Evolutionary conservation across 2,113 vertebrate species (phyloP).

Genomic region (Protobothrops mucrosquamatus): DNA sequence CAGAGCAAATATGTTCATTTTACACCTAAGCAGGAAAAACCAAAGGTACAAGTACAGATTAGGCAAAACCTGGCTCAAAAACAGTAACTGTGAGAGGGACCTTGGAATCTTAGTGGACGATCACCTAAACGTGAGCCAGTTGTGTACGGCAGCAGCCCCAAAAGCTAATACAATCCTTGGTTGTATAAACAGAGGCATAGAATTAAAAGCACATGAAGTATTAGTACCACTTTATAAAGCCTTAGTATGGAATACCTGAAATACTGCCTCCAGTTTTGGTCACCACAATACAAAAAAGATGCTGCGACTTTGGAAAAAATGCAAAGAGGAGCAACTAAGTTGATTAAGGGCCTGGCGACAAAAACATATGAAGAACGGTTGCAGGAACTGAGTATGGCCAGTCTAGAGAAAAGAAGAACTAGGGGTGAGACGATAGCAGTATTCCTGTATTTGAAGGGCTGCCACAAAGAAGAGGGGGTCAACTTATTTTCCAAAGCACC

Average conservation of each 20-base stretch:
- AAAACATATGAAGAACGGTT: not conserved
- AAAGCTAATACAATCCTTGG: not conserved
- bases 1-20: not conserved
- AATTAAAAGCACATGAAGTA: not conserved
- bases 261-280: not conserved
- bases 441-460: not conserved
- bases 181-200: not conserved
- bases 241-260: not conserved
- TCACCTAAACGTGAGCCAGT: not conserved
- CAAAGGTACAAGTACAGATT: not conserved
- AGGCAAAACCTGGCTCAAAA: too few species aligned
- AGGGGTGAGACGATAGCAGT: not conserved
- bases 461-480: not conserved
- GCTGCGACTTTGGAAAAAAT: not conserved
- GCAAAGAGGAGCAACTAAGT: not conserved
- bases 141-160: not conserved
- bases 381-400: not conserved
- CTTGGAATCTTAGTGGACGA: not conserved
- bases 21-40: not conserved
- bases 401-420: not conserved
- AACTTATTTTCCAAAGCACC: not conserved
- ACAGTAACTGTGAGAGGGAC: not conserved
- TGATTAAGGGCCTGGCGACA: not conserved
- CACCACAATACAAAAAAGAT: not conserved
- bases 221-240: not conserved